Percentiles rank a stretch among this genome's conserved stretches.
phyloP scores from a whole-genome alignment of 2,113 vertebrate species.

The Indicator indicator region DNA sequence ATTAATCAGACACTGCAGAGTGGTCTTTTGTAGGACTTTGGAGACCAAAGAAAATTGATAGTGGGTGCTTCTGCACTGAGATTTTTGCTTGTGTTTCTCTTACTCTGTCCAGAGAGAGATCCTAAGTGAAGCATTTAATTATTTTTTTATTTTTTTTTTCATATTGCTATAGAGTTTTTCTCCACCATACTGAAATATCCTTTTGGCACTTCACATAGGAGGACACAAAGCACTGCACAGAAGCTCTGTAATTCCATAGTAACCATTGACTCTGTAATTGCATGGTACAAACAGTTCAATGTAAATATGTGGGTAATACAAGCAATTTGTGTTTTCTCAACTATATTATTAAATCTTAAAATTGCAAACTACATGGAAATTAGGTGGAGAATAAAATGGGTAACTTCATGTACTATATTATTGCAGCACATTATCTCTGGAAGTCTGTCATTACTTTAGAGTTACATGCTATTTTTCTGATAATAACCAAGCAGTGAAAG shows the following conservation, averaged over 20 bases:
- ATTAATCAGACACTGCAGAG: not conserved
- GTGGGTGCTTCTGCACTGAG: not conserved
- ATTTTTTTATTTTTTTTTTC: too few species aligned
- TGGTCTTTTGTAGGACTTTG: not conserved
- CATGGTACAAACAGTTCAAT: not conserved
- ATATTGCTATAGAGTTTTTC: not conserved
- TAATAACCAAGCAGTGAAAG: conserved; percentile 23
- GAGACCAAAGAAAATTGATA: not conserved
- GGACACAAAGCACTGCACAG: conserved; percentile 9
- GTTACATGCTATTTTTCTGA: conserved; percentile 38
- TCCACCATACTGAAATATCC: not conserved
- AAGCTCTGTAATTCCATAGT: conserved; percentile 37
- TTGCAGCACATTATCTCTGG: conserved; percentile 31
- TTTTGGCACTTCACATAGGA: not conserved
- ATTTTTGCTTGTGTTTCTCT: not conserved
- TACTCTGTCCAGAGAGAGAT: not conserved
- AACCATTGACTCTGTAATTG: conserved; percentile 58
- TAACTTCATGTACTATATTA: conserved; percentile 24
- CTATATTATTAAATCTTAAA: conserved; percentile 57
- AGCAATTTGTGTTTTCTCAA: conserved; percentile 53
- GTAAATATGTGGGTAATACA: conserved; percentile 54
- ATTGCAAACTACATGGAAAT: conserved; percentile 63
- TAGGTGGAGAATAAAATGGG: conserved; percentile 62
- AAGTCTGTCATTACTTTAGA: conserved; percentile 56
- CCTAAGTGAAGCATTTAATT: not conserved